Base-by-base conservation (phyloP, 2,888 invertebrate genomes). In the Ctenicera cuprea region DNA sequence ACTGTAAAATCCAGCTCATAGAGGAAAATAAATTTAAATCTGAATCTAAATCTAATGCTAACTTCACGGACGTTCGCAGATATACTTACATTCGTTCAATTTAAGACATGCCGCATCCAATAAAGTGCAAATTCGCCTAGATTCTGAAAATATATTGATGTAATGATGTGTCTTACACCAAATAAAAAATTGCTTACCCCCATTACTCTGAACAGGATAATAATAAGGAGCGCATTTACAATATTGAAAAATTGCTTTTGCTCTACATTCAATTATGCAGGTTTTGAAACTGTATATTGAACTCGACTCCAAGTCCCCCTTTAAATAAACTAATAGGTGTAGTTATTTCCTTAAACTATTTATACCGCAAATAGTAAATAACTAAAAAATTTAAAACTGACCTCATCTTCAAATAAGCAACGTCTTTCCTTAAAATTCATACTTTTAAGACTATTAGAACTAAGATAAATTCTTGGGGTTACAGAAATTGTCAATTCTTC, bases 321-420 rank as follows among this genome's bases (percentile, higher is more conserved):
- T 14, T n/a, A 43, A 43, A 43, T 5, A 14, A 43, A 43, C 1
- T n/a, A 12, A n/a, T 43, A 14, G 33, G n/a, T n/a, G 26, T 26
- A 26, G 26, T 26, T 26, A 26, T 2, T 26, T 26, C 3, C 26
- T 26, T n/a, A 38, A 11, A n/a, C n/a, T 38, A 3, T 1, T 11
- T 12, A n/a, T 7, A 38, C n/a, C n/a, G 2, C 1, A 14, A n/a
- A 0, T 50, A 20, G 0, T 20, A 50, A 18, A 9, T 18, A 50
- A 11, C 0, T n/a, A n/a, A 50, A 8, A 18, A 50, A 26, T 26
- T 26, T 20, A 9, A 18, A 18, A 0, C 11, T 54, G 8, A 63
- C 63, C 79, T 90, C 90, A 48, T 89, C 87, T 52, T 88, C 87
- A 78, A 90, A 90, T 84, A 86, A 87, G 69, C 90, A 90, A 9